Evolutionary conservation across 1,140 invertebrate species (phyloP).

Genomic region (Triops longicaudatus): DNA sequence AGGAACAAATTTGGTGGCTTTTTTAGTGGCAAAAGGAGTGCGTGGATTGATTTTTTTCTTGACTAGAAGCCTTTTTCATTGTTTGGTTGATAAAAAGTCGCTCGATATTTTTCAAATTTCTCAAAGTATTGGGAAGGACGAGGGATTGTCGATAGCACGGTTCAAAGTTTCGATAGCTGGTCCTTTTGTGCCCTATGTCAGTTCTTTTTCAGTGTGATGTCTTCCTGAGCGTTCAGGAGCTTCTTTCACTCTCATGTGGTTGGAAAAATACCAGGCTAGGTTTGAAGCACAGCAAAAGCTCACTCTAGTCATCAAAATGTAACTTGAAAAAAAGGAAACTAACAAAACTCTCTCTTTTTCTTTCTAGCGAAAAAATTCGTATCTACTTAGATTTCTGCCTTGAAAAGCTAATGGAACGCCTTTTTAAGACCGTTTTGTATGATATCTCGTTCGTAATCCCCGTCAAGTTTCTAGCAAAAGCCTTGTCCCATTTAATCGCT

Average conservation of each 20-base stretch:
- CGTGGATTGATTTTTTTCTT: background rate
- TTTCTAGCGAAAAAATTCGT: background rate
- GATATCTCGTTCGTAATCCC: background rate
- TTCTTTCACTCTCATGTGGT: background rate
- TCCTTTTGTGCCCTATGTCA: background rate
- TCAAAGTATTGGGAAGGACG: background rate
- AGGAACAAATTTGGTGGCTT: background rate
- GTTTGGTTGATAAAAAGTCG: background rate
- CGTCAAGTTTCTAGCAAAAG: background rate
- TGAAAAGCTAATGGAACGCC: constrained; percentile 14
- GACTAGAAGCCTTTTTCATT: background rate
- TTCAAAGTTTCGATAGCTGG: constrained; percentile 11
- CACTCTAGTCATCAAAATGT: background rate
- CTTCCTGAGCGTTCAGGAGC: constrained; percentile 10
- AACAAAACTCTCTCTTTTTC: background rate
- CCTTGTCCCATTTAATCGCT: background rate
- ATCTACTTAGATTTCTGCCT: constrained; percentile 15
- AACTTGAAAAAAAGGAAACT: background rate
- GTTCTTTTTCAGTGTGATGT: constrained; percentile 15
- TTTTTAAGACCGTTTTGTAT: background rate
- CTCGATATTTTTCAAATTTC: background rate
- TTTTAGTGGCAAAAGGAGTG: constrained; percentile 1
- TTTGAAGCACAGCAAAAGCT: background rate
- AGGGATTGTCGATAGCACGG: background rate
- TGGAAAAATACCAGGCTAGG: background rate